Evolutionary conservation across 2,888 invertebrate genomes (phyloP).

Genomic region (Lasioglossum zephyrum): DNA sequence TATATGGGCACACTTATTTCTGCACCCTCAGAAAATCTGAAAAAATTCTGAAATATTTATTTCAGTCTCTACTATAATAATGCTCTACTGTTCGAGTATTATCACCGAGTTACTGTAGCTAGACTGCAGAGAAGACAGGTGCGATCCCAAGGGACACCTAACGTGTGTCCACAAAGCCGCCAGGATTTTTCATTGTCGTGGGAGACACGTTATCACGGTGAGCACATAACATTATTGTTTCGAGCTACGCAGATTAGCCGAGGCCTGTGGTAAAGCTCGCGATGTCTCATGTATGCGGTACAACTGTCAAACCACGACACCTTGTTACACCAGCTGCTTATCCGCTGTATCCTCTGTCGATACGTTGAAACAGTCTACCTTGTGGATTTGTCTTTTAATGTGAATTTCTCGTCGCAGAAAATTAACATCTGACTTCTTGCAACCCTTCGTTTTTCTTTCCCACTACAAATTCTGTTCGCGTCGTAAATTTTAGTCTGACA

Average conservation of each 20-base stretch:
- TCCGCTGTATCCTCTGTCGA: neutral
- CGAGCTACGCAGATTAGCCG: constrained; percentile 22
- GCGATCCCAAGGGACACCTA: neutral
- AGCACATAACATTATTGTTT: constrained; percentile 34
- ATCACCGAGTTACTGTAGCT: neutral
- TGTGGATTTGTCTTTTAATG: neutral
- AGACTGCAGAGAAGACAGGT: neutral
- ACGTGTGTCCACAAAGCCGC: neutral
- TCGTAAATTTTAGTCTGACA: neutral
- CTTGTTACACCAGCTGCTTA: constrained; percentile 3
- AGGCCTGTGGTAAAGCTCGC: constrained; percentile 45
- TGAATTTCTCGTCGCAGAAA: neutral
- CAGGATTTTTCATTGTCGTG: neutral
- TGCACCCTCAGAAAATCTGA: too few species aligned
- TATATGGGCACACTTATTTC: too few species aligned
- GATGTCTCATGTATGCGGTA: constrained; percentile 7
- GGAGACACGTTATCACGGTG: constrained; percentile 5
- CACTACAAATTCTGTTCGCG: neutral
- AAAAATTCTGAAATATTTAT: too few species aligned
- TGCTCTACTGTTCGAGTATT: neutral
- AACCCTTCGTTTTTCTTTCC: too few species aligned
- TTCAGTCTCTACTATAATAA: too few species aligned
- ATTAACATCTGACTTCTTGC: neutral
- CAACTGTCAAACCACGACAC: neutral
- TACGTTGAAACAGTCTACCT: neutral